phyloP scores from a whole-genome alignment of 2,113 vertebrate species.

The Engraulis encrasicolus region DNA sequence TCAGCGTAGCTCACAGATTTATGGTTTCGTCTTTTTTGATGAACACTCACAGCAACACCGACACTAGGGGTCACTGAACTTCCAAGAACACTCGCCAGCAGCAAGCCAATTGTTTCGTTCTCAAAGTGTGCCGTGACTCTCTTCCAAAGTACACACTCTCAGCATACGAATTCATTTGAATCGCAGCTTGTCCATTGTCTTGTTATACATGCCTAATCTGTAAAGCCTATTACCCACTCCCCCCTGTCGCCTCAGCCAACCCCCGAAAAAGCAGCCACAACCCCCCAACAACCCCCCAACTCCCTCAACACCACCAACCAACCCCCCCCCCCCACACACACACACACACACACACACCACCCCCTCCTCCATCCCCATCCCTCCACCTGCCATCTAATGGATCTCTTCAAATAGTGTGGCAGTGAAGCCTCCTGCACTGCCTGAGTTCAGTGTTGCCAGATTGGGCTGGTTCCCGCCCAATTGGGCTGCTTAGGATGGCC shows the following conservation, averaged over 20 bases:
- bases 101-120: neutral
- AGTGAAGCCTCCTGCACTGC: neutral
- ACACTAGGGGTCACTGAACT: slow-evolving; percentile 29
- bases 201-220: neutral
- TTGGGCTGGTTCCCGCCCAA: too few relatives aligned
- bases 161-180: neutral
- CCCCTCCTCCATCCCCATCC: too few relatives aligned
- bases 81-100: neutral
- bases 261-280: too few relatives aligned
- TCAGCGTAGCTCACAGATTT: too few relatives aligned
- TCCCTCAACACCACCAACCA: neutral
- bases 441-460: too few relatives aligned
- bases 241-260: too few relatives aligned
- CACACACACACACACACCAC: neutral
- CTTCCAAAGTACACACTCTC: neutral
- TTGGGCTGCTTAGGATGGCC: too few relatives aligned
- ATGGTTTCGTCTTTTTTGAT: neutral
- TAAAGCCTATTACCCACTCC: neutral
- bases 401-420: too few relatives aligned
- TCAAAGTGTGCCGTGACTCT: neutral
- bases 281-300: too few relatives aligned
- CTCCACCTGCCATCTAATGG: too few relatives aligned
- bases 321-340: neutral
- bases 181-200: neutral
- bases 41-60: neutral